Evolutionary conservation across 2,113 vertebrate species (phyloP), one percentile per base, ranked within the genome.

Genomic region (Stegostoma tigrinum): DNA sequence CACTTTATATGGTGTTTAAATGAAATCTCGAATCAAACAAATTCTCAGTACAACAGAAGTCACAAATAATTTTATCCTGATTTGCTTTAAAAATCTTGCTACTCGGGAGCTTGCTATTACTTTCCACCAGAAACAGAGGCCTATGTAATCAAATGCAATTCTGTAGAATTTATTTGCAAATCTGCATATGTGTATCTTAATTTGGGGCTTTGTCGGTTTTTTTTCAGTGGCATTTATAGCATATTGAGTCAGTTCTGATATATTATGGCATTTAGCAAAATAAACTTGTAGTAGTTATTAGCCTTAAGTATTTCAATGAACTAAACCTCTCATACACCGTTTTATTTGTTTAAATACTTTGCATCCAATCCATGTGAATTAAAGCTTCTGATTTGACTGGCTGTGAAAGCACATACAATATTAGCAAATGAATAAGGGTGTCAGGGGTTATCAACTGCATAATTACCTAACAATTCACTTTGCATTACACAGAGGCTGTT

Each of bases 391-490:
- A 95, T 95, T 48, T 95, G 94, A 95, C 67, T 45, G 67, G 3
- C 45, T 96, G 95, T 30, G 61, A 83, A 85, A 61, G 80, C 95
- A 83, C 72, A 95, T 42, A 66, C 95, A 66, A 55, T 96, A 96
- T 96, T 96, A 96, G 96, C 96, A 96, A 96, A 95, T 96, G 96
- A 97, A 96, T 96, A 8, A 96, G 96, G 0, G 64, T 96, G 97
- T 96, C 96, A 93, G 96, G 96, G 97, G 97, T 97, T 97, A 97
- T 97, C 96, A 0, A 96, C 96, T 97, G 96, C 97, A 96, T 97
- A 97, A 97, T 97, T 97, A 96, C 97, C 96, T 97, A 96, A 96
- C 1, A 1, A 96, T 96, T 96, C 96, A 96, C 93, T 95, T 95
- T 95, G 95, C 96, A 96, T 94, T 83, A 83, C 90, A 94, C 96